phyloP scores from a whole-genome alignment of 2,888 invertebrate species.

The Griposia aprilina region DNA sequence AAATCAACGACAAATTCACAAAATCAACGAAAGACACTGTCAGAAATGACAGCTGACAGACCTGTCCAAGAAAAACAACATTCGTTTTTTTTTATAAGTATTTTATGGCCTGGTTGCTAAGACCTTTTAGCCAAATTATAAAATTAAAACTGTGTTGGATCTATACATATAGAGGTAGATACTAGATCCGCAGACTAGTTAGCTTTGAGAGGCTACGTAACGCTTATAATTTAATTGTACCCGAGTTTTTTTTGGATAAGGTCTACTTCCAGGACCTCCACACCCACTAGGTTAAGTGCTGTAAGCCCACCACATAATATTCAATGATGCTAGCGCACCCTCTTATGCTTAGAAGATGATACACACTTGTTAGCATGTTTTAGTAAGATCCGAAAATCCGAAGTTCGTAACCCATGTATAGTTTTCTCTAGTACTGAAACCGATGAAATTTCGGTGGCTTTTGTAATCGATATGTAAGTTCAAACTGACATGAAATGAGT shows the following conservation, averaged over 20 bases:
- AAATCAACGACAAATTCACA: neutral
- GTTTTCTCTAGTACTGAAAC: neutral
- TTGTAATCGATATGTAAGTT: neutral
- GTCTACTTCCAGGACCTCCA: neutral
- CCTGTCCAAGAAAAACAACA: neutral
- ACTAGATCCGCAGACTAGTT: too few relatives aligned
- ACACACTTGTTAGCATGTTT: neutral
- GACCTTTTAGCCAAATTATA: too few relatives aligned
- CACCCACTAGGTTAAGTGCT: too few relatives aligned
- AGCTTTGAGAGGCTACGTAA: too few relatives aligned
- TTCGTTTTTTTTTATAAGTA: too few relatives aligned
- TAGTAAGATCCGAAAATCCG: neutral
- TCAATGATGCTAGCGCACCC: neutral
- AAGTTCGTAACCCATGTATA: too few relatives aligned
- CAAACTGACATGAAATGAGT: slow-evolving; percentile 11
- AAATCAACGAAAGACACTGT: neutral
- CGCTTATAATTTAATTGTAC: too few relatives aligned
- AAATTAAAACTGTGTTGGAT: too few relatives aligned
- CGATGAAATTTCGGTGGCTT: neutral
- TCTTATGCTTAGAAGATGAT: neutral
- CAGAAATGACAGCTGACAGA: slow-evolving; percentile 7
- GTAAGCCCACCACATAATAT: too few relatives aligned
- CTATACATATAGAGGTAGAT: too few relatives aligned
- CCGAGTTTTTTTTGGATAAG: neutral
- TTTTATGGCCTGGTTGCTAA: too few relatives aligned